phyloP scores from a whole-genome alignment of 1,140 invertebrate genomes.

The Drosophila littoralis region DNA sequence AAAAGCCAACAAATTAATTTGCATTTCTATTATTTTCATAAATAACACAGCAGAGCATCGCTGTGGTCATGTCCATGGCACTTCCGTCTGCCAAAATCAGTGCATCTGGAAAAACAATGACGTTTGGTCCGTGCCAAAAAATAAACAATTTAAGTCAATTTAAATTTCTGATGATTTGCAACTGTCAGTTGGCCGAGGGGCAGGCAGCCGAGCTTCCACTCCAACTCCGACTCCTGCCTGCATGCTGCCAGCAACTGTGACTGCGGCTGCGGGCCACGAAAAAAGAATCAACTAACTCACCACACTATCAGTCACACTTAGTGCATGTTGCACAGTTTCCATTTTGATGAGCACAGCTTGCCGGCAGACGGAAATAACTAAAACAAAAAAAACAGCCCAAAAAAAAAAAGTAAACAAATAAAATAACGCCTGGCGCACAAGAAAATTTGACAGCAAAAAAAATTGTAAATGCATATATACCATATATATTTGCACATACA shows the following conservation, averaged over 20 bases:
- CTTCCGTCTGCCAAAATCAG: conserved; percentile 63
- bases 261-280: conserved; percentile 46
- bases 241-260: neutral
- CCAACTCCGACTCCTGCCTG: neutral
- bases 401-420: conserved; percentile 29
- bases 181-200: conserved; percentile 64
- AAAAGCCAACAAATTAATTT: conserved; percentile 66
- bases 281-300: conserved; percentile 81
- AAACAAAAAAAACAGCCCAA: conserved; percentile 30
- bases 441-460: conserved; percentile 53
- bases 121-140: conserved; percentile 45
- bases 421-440: conserved; percentile 22
- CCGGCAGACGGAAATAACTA: conserved; percentile 52
- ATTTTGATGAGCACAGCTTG: conserved; percentile 77
- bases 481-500: conserved; percentile 13
- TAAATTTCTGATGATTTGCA: conserved; percentile 82
- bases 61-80: conserved; percentile 13
- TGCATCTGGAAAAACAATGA: conserved; percentile 54
- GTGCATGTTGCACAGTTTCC: conserved; percentile 79
- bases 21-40: conserved; percentile 82
- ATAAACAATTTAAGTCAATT: conserved; percentile 83
- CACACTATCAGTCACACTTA: conserved; percentile 82
- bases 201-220: neutral
- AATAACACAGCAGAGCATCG: conserved; percentile 58
- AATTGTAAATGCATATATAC: conserved; percentile 9